These are phyloP conservation scores for Oreochromis grahami DNA, from an alignment of 2,797 vertebrate genomes.

Conservation along the genomic window DNA sequence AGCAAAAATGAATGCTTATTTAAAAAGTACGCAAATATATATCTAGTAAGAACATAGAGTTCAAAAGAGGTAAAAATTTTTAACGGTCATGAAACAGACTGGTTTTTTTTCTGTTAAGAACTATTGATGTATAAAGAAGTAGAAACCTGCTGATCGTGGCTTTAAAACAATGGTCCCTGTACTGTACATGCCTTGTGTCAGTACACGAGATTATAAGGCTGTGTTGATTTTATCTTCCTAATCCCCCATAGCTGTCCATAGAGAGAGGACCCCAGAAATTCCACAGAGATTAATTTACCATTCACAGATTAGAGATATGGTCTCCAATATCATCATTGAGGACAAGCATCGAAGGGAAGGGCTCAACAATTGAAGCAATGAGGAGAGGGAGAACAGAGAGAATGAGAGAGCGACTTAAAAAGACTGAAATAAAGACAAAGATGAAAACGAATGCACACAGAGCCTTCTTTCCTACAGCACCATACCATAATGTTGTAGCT, in stretches of 20 bases:
- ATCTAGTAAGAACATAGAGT: not conserved
- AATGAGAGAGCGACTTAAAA: not conserved
- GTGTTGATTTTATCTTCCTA: constrained; percentile 68
- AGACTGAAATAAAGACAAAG: constrained; percentile 37
- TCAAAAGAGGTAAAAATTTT: not conserved
- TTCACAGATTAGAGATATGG: constrained; percentile 69
- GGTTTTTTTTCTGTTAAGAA: not conserved
- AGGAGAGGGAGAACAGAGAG: constrained; percentile 10
- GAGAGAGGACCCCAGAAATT: constrained; percentile 53
- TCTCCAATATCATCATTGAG: constrained; percentile 65
- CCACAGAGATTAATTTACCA: constrained; percentile 73
- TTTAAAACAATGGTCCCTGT: constrained; percentile 50
- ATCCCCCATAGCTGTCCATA: constrained; percentile 61
- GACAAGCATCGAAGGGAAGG: constrained; percentile 51
- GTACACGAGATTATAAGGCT: constrained; percentile 62
- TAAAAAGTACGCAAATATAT: not conserved
- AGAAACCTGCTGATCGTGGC: constrained; percentile 42
- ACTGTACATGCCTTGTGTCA: constrained; percentile 44
- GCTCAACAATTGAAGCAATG: constrained; percentile 33
- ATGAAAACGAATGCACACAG: constrained; percentile 53
- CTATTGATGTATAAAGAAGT: constrained; percentile 6
- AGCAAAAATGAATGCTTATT: not conserved
- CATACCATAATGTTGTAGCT: constrained; percentile 83
- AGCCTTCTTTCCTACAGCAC: constrained; percentile 72
- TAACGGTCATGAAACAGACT: not conserved